Base-by-base conservation (phyloP, 2,113 vertebrate species). In the Varanus komodoensis region DNA sequence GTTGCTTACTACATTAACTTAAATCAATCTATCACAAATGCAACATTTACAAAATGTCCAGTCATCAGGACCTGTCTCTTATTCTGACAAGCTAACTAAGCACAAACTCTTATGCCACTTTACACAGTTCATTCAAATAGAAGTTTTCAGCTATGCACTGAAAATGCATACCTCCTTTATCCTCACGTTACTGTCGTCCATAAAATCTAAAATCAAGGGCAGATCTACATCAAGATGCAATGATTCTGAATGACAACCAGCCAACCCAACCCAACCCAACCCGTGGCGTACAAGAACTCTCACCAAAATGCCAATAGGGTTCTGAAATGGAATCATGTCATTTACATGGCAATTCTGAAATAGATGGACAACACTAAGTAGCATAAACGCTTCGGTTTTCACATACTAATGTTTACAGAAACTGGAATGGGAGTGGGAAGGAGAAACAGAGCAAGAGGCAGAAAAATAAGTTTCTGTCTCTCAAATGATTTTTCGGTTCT, bases 111-210 rank as follows among this genome's bases (percentile, higher is more conserved):
- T 61, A 92, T 44, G 80, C n/a, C 92, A 90, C 91, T 90, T 82
- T 94, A 83, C 52, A 91, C 87, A 92, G 52, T 88, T 93, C 91
- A 93, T 94, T 95, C 91, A 93, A 91, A 90, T 83, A 93, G 87
- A 90, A 67, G 67, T 88, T 85, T 84, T 87, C 52, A 78, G 77
- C 87, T 32, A 25, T 67, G 85, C 50, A 81, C 69, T 93, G 94
- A 90, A 94, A 94, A 92, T 44, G 38, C 38, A 44, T 44, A 44
- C 38, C 38, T 44, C 38, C 38, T 44, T 44, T 44, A 44, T 44
- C 38, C 38, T 44, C 38, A 44, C 38, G 38, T 44, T 44, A 44
- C 38, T 44, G 38, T 44, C 38, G 38, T 44, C 38, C 38, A 44
- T 44, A 44, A 44, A 44, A 44, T 44, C 34, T 68, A 85, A 34